Evolutionary conservation across 2,888 invertebrate species (phyloP).

Genomic region (Epistrophella euchroma): DNA sequence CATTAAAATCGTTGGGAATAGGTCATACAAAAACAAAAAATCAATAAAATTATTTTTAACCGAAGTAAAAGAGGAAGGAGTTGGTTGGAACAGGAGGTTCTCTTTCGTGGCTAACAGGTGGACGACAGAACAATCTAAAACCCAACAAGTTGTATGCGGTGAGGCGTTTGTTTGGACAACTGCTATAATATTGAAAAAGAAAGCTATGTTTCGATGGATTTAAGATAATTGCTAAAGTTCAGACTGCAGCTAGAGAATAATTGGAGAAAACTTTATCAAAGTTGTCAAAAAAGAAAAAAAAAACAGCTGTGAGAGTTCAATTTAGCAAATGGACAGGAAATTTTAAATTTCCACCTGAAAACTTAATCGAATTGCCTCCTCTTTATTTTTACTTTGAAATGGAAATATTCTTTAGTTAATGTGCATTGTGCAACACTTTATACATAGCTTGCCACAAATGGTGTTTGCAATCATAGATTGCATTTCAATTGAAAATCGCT

Average conservation of each 20-base stretch:
- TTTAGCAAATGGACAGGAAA: constrained; percentile 58
- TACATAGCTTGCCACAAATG: constrained; percentile 13
- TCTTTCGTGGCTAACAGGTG: constrained; percentile 41
- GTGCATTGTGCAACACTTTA: constrained; percentile 24
- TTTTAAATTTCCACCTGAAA: constrained; percentile 51
- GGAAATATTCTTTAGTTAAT: constrained; percentile 28
- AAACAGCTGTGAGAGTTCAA: constrained; percentile 39
- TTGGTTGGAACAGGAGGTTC: not conserved
- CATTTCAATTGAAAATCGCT: constrained; percentile 34
- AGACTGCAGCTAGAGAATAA: not conserved
- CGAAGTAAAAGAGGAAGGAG: not conserved
- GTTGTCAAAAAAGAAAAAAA: constrained; percentile 34
- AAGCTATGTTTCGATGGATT: constrained; percentile 20
- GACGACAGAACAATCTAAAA: constrained; percentile 18
- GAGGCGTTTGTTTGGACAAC: constrained; percentile 27
- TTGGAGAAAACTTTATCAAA: constrained; percentile 25
- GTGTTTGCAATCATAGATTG: not conserved
- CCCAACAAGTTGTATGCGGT: constrained; percentile 62
- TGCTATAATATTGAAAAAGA: not conserved
- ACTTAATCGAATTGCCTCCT: constrained; percentile 16
- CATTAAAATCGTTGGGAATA: constrained; percentile 16
- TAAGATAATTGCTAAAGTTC: constrained; percentile 27
- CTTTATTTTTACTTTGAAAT: constrained; percentile 17
- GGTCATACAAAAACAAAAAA: constrained; percentile 36
- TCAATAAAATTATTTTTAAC: constrained; percentile 44